Evolutionary conservation across 2,888 invertebrate species (phyloP).

Genomic region (Meiosimyza decipiens): DNA sequence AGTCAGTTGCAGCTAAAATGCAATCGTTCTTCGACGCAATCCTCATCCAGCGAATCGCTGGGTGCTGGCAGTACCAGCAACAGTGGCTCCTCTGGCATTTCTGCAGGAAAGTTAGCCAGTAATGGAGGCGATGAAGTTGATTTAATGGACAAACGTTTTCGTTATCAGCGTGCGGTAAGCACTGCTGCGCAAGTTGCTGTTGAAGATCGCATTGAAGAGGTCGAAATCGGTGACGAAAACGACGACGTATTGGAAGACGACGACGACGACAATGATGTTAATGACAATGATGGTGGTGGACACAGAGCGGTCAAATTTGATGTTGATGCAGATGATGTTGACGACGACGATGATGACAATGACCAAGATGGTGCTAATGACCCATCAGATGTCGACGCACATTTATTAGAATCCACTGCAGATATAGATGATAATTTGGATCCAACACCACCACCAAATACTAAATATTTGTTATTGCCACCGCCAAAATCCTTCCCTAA

Average conservation of each 20-base stretch:
- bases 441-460: slow-evolving; percentile 31
- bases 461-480: background rate
- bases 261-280: slow-evolving; percentile 39
- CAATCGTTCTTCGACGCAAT: slow-evolving; percentile 43
- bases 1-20: slow-evolving; percentile 45
- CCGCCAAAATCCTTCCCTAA: background rate
- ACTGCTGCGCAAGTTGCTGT: slow-evolving; percentile 32
- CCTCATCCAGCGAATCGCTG: slow-evolving; percentile 57
- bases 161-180: slow-evolving; percentile 36
- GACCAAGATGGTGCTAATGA: slow-evolving; percentile 41
- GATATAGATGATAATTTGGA: slow-evolving; percentile 42
- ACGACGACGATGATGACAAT: slow-evolving; percentile 43
- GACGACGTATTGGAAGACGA: slow-evolving; percentile 45
- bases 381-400: slow-evolving; percentile 21
- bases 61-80: slow-evolving; percentile 44
- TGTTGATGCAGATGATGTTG: slow-evolving; percentile 48
- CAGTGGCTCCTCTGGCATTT: slow-evolving; percentile 23
- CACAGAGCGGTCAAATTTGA: slow-evolving; percentile 39
- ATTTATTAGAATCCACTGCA: slow-evolving; percentile 30
- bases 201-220: slow-evolving; percentile 61
- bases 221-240: slow-evolving; percentile 54
- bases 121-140: slow-evolving; percentile 27
- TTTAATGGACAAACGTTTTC: slow-evolving; percentile 38
- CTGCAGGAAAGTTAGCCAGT: slow-evolving; percentile 31
- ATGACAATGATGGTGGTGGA: slow-evolving; percentile 53